Evolutionary conservation across 2,797 vertebrate genomes (phyloP).

Genomic region (Phataginus tetradactyla): DNA sequence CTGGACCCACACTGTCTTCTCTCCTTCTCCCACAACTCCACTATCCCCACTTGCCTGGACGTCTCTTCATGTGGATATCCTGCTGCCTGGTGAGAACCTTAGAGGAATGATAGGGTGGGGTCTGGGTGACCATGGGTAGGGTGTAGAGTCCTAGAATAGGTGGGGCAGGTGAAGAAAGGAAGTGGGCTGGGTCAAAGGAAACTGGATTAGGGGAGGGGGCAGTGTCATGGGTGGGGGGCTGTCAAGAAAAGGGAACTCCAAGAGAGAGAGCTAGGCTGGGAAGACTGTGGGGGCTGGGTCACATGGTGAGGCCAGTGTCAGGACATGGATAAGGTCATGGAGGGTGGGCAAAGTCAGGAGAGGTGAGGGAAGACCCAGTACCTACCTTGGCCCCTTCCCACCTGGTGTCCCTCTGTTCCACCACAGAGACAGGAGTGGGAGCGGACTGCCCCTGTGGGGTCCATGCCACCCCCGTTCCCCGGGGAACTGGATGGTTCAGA

Average conservation of each 20-base stretch:
- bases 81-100: slow-evolving; percentile 63
- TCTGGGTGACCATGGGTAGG: background rate
- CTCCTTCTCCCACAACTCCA: background rate
- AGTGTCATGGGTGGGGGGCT: background rate
- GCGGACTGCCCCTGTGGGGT: slow-evolving; percentile 85
- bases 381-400: background rate
- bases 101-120: background rate
- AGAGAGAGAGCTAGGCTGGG: background rate
- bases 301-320: background rate
- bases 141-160: background rate
- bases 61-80: background rate
- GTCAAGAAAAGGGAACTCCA: background rate
- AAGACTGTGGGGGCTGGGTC: background rate
- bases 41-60: background rate
- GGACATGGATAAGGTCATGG: background rate
- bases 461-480: slow-evolving; percentile 88
- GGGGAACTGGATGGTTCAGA: slow-evolving; percentile 89
- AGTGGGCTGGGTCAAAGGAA: background rate
- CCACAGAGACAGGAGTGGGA: slow-evolving; percentile 89
- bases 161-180: background rate
- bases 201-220: background rate
- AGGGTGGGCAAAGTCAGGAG: background rate
- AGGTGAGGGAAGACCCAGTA: background rate
- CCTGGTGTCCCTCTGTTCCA: background rate
- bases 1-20: background rate